Conservation (phyloP, 2,113 vertebrate species). For the Halcyon senegalensis region DNA sequence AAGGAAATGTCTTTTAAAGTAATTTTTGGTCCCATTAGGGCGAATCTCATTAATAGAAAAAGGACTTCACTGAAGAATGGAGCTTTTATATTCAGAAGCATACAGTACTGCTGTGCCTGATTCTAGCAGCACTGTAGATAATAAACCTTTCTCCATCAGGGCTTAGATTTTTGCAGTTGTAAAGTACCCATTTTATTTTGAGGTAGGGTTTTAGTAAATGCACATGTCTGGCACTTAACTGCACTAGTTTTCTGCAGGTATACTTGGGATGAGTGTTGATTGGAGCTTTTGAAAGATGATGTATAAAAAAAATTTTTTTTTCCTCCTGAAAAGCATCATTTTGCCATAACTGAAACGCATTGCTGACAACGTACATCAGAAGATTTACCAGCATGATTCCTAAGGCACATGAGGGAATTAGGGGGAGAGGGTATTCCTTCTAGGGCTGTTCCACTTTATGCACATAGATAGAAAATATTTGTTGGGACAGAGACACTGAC, state of each 20-base stretch:
- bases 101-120: constrained; percentile 23
- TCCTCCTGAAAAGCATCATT: background rate
- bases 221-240: background rate
- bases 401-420: background rate
- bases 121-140: constrained; percentile 24
- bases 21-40: constrained; percentile 63
- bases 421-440: background rate
- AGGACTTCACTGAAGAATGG: constrained; percentile 53
- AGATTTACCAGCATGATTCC: background rate
- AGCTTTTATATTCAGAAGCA: constrained; percentile 42
- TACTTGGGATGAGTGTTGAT: background rate
- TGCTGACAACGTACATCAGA: background rate
- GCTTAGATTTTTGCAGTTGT: background rate
- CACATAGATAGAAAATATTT: background rate
- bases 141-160: constrained; percentile 20
- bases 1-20: constrained; percentile 60
- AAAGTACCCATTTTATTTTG: background rate
- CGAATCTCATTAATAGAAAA: constrained; percentile 62
- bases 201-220: constrained; percentile 9
- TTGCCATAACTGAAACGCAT: background rate
- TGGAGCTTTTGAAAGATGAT: background rate
- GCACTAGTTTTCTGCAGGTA: background rate
- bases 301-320: background rate
- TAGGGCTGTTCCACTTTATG: background rate
- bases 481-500: background rate